Evolutionary conservation across 2,888 invertebrate genomes (phyloP).

Genomic region (Caenorhabditis wallacei): DNA sequence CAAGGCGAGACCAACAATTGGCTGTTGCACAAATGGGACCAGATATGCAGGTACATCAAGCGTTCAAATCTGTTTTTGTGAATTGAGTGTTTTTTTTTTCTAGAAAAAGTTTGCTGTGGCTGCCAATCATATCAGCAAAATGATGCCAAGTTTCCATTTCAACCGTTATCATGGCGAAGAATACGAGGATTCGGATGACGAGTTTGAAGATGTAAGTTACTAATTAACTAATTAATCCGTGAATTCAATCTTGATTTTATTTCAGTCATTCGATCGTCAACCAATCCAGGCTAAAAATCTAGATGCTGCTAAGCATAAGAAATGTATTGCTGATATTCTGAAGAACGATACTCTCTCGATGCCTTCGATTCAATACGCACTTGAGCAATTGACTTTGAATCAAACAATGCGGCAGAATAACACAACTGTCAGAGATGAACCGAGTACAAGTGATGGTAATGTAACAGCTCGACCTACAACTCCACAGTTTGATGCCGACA

Average conservation of each 20-base stretch:
- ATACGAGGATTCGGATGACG: slow-evolving; percentile 47
- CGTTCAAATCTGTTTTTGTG: not conserved
- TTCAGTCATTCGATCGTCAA: slow-evolving; percentile 48
- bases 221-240: not conserved
- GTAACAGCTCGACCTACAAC: not conserved
- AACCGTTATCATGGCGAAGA: slow-evolving; percentile 2
- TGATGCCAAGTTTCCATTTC: not conserved
- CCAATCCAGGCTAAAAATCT: slow-evolving; percentile 50
- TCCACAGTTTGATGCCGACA: slow-evolving; percentile 6
- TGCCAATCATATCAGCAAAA: not conserved
- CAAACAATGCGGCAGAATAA: slow-evolving; percentile 17
- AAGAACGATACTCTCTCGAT: slow-evolving; percentile 46
- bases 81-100: not conserved
- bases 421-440: not conserved
- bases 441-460: slow-evolving; percentile 8
- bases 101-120: slow-evolving; percentile 1
- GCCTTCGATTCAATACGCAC: slow-evolving; percentile 47
- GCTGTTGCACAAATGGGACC: slow-evolving; percentile 29
- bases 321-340: slow-evolving; percentile 55
- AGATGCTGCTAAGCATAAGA: slow-evolving; percentile 60
- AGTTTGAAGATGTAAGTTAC: slow-evolving; percentile 47
- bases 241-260: not conserved
- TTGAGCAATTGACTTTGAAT: slow-evolving; percentile 33
- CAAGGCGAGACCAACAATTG: not conserved
- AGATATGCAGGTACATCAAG: slow-evolving; percentile 15